Conservation (phyloP, 1,140 invertebrate genomes). For the Drosophila prosaltans region DNA sequence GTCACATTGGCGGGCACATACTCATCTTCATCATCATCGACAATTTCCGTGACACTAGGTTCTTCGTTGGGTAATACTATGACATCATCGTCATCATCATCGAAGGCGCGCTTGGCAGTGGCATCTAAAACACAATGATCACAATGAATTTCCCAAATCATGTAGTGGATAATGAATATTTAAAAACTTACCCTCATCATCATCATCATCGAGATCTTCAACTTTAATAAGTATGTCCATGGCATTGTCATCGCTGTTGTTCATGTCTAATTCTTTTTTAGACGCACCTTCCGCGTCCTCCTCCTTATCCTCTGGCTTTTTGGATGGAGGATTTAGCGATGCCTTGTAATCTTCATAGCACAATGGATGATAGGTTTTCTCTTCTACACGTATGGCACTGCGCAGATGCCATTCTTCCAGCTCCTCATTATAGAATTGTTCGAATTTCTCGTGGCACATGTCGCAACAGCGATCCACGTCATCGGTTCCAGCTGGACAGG, state of each 20-base stretch:
- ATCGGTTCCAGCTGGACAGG: constrained; percentile 83
- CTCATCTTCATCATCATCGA: constrained; percentile 83
- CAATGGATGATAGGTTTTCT: constrained; percentile 93
- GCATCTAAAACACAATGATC: not conserved
- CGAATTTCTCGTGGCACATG: constrained; percentile 95
- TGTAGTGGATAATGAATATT: not conserved
- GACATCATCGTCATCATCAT: constrained; percentile 82
- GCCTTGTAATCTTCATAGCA: constrained; percentile 94
- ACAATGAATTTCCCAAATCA: not conserved
- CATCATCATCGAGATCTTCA: constrained; percentile 60
- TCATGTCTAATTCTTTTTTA: constrained; percentile 56
- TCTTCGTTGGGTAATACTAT: constrained; percentile 82
- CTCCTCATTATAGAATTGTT: constrained; percentile 97
- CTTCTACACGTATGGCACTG: constrained; percentile 91
- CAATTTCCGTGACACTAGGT: constrained; percentile 80
- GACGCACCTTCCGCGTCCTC: not conserved
- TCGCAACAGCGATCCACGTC: constrained; percentile 89
- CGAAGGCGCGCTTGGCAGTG: constrained; percentile 15
- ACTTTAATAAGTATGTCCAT: constrained; percentile 74
- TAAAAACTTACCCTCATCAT: constrained; percentile 33
- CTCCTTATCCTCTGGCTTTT: not conserved
- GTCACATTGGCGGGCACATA: constrained; percentile 68
- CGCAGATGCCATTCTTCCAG: constrained; percentile 97
- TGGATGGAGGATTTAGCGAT: constrained; percentile 63
- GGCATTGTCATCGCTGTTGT: constrained; percentile 75